These are phyloP conservation scores for Corydoras sp. DNA, from an alignment of 2,113 vertebrate genomes.

Conservation along the genomic window DNA sequence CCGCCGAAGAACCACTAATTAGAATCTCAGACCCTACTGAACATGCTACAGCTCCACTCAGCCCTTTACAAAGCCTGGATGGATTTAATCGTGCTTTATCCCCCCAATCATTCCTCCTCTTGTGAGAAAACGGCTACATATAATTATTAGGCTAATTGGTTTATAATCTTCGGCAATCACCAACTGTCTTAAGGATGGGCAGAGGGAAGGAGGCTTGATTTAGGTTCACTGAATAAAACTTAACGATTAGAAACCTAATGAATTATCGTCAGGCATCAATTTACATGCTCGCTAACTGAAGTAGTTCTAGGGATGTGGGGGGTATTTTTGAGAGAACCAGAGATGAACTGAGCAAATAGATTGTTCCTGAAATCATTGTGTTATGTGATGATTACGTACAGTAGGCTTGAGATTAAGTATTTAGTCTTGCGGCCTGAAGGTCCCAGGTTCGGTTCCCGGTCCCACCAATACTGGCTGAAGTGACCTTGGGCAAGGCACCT, in stretches of 20 bases:
- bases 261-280: neutral
- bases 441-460: no score
- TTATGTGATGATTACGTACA: no score
- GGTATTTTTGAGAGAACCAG: no score
- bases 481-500: neutral
- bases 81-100: constrained; percentile 33
- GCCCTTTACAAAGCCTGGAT: constrained; percentile 34
- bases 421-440: no score
- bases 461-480: no score
- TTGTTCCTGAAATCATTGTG: no score
- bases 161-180: constrained; percentile 38
- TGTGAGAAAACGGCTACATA: constrained; percentile 15
- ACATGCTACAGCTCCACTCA: constrained; percentile 23
- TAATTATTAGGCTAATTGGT: constrained; percentile 38
- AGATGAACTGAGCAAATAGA: no score
- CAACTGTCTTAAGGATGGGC: constrained; percentile 3
- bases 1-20: constrained; percentile 21
- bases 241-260: neutral
- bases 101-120: constrained; percentile 8
- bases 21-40: constrained; percentile 27
- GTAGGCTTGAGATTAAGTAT: no score
- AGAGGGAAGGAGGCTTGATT: constrained; percentile 8
- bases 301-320: neutral
- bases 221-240: constrained; percentile 7
- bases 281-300: neutral